Evolutionary conservation across 2,888 invertebrate species (phyloP).

Genomic region (Drosophila kanekoi): DNA sequence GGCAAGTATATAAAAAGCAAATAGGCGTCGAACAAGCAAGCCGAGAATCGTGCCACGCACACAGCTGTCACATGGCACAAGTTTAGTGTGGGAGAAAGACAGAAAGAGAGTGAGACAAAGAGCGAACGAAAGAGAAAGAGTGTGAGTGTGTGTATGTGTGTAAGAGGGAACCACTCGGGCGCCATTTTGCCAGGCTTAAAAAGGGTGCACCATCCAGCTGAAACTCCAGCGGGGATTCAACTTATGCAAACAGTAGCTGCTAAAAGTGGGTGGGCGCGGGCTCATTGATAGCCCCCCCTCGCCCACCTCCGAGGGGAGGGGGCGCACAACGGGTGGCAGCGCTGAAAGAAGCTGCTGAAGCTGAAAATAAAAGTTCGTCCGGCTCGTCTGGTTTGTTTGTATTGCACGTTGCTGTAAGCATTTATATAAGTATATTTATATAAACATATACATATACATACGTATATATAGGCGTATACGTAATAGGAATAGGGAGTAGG

Average conservation of each 20-base stretch:
- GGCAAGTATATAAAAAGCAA: constrained; percentile 21
- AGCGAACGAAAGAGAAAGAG: background rate
- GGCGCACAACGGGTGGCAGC: background rate
- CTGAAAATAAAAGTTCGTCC: constrained; percentile 53
- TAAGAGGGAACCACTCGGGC: background rate
- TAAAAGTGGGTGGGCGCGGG: constrained; percentile 4
- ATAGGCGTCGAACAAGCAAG: constrained; percentile 28
- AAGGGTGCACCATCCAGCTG: constrained; percentile 29
- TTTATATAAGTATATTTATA: constrained; percentile 43
- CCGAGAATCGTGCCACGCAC: constrained; percentile 23
- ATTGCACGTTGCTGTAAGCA: constrained; percentile 64
- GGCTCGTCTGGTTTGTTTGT: constrained; percentile 41
- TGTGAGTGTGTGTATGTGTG: background rate
- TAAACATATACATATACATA: background rate
- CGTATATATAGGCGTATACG: constrained; percentile 14
- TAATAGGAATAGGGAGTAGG: constrained; percentile 13
- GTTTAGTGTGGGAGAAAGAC: constrained; percentile 30
- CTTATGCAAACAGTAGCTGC: constrained; percentile 46
- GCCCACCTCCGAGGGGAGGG: background rate
- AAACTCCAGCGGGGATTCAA: constrained; percentile 25
- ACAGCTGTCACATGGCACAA: constrained; percentile 22
- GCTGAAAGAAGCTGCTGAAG: constrained; percentile 22
- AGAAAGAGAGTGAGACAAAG: background rate
- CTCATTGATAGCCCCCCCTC: constrained; percentile 41
- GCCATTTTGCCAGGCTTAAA: constrained; percentile 41